Evolutionary conservation across 2,797 vertebrate species (phyloP).

Genomic region (Antrozous pallidus): DNA sequence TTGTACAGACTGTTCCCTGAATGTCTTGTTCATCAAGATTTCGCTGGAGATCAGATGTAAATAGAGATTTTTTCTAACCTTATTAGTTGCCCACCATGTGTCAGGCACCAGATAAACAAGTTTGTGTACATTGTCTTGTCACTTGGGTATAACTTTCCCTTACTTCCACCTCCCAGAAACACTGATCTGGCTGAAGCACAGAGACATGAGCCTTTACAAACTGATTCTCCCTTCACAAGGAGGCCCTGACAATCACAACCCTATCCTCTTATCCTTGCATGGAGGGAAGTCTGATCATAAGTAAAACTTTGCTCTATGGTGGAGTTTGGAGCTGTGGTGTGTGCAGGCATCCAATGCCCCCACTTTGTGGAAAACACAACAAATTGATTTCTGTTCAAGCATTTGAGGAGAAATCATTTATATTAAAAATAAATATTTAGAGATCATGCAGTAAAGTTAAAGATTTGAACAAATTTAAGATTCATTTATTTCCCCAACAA

Average conservation of each 20-base stretch:
- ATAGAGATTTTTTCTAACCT: background rate
- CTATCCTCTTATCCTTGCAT: background rate
- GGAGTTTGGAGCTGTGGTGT: background rate
- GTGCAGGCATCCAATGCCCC: background rate
- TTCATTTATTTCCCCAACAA: background rate
- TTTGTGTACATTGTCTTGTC: background rate
- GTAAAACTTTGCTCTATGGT: background rate
- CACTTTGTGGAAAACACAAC: background rate
- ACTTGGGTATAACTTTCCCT: background rate
- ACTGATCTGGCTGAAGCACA: background rate
- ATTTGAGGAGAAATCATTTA: background rate
- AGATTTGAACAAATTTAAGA: slow-evolving; percentile 11
- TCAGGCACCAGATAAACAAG: background rate
- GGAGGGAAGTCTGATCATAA: background rate
- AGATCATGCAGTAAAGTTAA: background rate
- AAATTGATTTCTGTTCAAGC: background rate
- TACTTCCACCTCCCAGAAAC: background rate
- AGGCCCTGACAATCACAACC: background rate
- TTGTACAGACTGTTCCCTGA: background rate
- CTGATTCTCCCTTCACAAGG: background rate
- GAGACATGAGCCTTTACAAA: background rate
- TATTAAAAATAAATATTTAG: background rate
- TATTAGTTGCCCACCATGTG: background rate
- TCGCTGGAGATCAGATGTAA: background rate
- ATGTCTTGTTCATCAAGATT: background rate